phyloP scores from a whole-genome alignment of 2,797 vertebrate genomes.

The Melopsittacus undulatus region DNA sequence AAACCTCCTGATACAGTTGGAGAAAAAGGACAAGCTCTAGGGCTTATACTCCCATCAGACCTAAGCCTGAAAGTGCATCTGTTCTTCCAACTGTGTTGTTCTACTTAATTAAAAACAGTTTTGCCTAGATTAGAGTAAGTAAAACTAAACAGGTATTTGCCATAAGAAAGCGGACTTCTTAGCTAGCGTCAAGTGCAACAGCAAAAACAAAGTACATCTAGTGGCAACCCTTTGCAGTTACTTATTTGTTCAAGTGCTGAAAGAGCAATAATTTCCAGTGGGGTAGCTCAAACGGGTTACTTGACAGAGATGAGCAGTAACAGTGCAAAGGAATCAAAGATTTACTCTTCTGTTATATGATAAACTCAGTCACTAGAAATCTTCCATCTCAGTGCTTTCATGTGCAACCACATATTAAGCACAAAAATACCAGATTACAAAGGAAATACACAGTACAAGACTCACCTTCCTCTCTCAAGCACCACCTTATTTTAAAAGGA shows the following conservation, averaged over 20 bases:
- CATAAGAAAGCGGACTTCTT: not conserved
- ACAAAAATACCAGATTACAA: not conserved
- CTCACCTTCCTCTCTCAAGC: not conserved
- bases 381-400: not conserved
- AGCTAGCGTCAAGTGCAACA: fast-evolving
- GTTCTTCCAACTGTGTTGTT: not conserved
- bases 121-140: not conserved
- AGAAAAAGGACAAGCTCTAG: not conserved
- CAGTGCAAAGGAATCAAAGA: not conserved
- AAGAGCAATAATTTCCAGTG: not conserved
- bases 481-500: not conserved
- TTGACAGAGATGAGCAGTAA: not conserved
- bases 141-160: not conserved
- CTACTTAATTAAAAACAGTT: not conserved
- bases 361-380: not conserved
- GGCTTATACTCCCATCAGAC: not conserved
- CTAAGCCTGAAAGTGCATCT: not conserved
- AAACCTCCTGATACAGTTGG: not conserved
- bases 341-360: not conserved
- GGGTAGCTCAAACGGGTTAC: not conserved
- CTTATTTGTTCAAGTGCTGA: not conserved
- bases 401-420: not conserved
- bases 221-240: not conserved
- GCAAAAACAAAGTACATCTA: not conserved
- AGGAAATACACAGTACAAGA: not conserved